phyloP scores from a whole-genome alignment of 2,888 invertebrate genomes.

The Elysia crispata region DNA sequence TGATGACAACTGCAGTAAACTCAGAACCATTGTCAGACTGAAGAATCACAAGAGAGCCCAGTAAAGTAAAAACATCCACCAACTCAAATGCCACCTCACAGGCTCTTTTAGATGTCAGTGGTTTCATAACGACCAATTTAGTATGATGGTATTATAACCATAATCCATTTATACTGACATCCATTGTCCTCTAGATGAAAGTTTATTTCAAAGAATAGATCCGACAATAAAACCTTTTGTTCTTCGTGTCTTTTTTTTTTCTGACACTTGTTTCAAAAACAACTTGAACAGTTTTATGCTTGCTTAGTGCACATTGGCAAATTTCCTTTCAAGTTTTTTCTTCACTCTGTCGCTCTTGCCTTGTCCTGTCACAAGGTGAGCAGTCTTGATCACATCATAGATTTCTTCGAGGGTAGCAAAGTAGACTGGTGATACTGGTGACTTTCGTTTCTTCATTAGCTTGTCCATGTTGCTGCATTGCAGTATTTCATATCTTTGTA shows the following conservation, averaged over 20 bases:
- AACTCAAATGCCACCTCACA: slow-evolving; percentile 23
- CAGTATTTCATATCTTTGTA: slow-evolving; percentile 33
- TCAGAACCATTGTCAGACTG: slow-evolving; percentile 49
- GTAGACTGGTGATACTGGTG: not conserved
- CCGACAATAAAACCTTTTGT: not conserved
- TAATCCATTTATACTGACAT: slow-evolving; percentile 18
- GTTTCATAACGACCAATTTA: slow-evolving; percentile 20
- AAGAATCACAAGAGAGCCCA: slow-evolving; percentile 17
- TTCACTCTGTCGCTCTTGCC: slow-evolving; percentile 27
- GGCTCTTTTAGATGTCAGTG: slow-evolving; percentile 18
- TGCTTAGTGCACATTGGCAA: slow-evolving; percentile 6
- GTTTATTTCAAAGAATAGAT: not conserved
- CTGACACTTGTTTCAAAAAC: not conserved
- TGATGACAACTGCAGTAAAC: slow-evolving; percentile 50
- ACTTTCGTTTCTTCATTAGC: slow-evolving; percentile 28
- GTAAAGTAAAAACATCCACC: slow-evolving; percentile 2
- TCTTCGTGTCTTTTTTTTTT: not conserved
- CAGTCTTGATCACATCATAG: slow-evolving; percentile 21
- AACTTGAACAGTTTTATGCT: slow-evolving; percentile 27
- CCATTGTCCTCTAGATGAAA: slow-evolving; percentile 22
- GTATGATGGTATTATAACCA: slow-evolving; percentile 20
- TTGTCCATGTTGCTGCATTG: slow-evolving; percentile 5
- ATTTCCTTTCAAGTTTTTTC: slow-evolving; percentile 19
- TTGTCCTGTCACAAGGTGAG: slow-evolving; percentile 32
- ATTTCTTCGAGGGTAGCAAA: slow-evolving; percentile 27